Base-by-base conservation (phyloP, 1,140 invertebrate species). In the Sitodiplosis mosellana region DNA sequence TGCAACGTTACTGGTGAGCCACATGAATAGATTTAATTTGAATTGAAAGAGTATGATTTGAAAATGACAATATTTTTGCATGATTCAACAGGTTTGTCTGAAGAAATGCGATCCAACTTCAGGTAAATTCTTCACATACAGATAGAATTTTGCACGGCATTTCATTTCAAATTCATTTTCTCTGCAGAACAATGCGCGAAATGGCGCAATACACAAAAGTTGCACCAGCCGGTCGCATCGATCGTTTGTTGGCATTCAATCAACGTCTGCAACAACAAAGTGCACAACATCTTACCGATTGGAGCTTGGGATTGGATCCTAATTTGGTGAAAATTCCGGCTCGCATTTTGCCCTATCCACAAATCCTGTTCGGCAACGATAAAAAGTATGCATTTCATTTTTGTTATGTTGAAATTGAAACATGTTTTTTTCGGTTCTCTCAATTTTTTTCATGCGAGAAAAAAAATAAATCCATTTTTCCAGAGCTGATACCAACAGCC, bases 1-100 rank as follows among this genome's bases (percentile, higher is more conserved):
- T 86, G 82, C 51, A 65, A 74, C 8, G 67, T 78, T 48, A 86
- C 81, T 10, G n/a, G n/a, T n/a, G n/a, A 80, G 81, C 8, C 59
- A 79, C 1, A 72, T 70, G 0, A 74, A 78, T 38, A 55, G 56
- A 0, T 78, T 79, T 76, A 62, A 72, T 0, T 58, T 54, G 2
- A 68, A 78, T 57, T 72, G 70, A 49, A 57, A 53, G 42, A 58
- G 56, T 52, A 53, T n/a, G n/a, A n/a, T n/a, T 2, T 33, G 7
- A 17, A 22, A 43, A 36, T 37, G 37, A 14, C 19, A 8, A 17
- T 36, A 12, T 5, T 17, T 38, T 33, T 45, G 33, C 6, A 11
- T n/a, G n/a, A n/a, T n/a, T n/a, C 64, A 20, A 63, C 59, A 11
- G 37, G 37, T 15, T 12, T 40, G 37, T 6, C 37, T 14, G 37